Conservation (phyloP, 2,888 invertebrate genomes). For the Coelopa pilipes region DNA sequence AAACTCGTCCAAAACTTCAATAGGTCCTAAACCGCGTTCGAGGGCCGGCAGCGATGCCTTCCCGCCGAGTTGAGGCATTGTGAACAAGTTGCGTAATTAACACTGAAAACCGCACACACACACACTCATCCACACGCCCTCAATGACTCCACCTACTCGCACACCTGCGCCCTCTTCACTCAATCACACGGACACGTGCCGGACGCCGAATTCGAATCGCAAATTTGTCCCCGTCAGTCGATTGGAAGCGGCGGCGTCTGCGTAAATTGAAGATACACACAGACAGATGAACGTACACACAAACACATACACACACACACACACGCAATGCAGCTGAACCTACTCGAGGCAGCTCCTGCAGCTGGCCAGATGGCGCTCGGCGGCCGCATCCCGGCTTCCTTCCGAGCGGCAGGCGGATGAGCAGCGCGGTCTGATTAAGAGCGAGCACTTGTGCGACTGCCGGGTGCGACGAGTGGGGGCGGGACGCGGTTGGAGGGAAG, state of each 20-base stretch:
- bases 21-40: not conserved
- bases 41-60: not conserved
- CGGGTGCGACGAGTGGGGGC: no score
- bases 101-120: not conserved
- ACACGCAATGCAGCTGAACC: not conserved
- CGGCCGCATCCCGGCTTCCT: not conserved
- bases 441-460: no score
- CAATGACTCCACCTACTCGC: not conserved
- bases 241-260: not conserved
- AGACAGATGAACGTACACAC: not conserved
- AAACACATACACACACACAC: not conserved
- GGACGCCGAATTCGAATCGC: constrained; percentile 1
- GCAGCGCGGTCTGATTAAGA: no score
- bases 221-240: constrained; percentile 14
- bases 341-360: not conserved
- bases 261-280: not conserved
- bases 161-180: not conserved
- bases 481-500: no score
- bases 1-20: not conserved
- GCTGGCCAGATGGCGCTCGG: not conserved
- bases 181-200: not conserved
- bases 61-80: not conserved
- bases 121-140: not conserved
- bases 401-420: not conserved
- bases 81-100: not conserved